phyloP scores from a whole-genome alignment of 2,113 vertebrate genomes.

The Stictonetta naevosa region DNA sequence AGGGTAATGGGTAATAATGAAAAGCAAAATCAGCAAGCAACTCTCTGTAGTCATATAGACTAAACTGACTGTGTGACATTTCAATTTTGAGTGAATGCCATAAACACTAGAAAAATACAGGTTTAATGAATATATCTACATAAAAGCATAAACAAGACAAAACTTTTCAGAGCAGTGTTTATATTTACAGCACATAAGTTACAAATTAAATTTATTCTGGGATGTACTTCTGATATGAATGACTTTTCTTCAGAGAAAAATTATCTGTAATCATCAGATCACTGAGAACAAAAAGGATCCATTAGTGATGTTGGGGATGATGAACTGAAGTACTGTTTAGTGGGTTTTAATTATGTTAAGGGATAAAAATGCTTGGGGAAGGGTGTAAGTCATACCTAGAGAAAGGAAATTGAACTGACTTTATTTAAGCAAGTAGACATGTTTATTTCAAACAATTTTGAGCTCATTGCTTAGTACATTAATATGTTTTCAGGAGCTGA shows the following conservation, averaged over 20 bases:
- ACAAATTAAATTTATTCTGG: constrained; percentile 50
- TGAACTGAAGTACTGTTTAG: constrained; percentile 51
- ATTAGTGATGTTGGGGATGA: constrained; percentile 22
- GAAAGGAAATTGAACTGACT: constrained; percentile 23
- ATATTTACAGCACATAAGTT: constrained; percentile 55
- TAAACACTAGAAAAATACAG: background rate
- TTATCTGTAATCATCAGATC: background rate
- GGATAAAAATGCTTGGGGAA: background rate
- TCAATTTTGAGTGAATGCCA: constrained; percentile 19
- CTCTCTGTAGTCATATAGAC: constrained; percentile 37
- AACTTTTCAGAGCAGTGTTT: constrained; percentile 21
- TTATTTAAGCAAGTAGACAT: constrained; percentile 29
- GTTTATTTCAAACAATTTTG: constrained; percentile 42
- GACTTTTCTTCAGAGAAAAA: constrained; percentile 55
- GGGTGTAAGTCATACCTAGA: background rate
- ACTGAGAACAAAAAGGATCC: constrained; percentile 15
- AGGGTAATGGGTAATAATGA: constrained; percentile 52
- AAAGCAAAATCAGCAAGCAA: constrained; percentile 45
- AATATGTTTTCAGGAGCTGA: background rate
- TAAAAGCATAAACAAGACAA: constrained; percentile 54
- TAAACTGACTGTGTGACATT: constrained; percentile 32
- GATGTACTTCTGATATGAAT: background rate
- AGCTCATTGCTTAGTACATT: constrained; percentile 11
- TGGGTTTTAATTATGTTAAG: constrained; percentile 55
- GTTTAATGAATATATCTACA: constrained; percentile 48